These are phyloP conservation scores for Cranoglanis bouderius DNA, from an alignment of 2,113 vertebrate genomes.

Conservation along the genomic window DNA sequence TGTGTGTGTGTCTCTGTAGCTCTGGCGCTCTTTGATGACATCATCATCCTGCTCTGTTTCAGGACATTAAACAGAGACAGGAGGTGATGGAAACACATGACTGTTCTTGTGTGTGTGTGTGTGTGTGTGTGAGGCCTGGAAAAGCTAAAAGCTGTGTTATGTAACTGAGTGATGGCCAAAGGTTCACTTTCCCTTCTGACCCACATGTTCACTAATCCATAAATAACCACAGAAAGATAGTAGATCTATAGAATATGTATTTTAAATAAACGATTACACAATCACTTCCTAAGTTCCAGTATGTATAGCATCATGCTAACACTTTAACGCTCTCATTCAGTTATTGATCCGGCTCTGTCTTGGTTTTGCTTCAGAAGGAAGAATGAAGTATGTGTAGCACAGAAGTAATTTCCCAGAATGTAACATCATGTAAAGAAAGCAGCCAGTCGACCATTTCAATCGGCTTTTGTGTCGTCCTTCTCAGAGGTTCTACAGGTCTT, in stretches of 20 bases:
- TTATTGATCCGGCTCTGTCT: neutral
- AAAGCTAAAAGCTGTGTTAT: slow-evolving; percentile 53
- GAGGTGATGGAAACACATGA: slow-evolving; percentile 25
- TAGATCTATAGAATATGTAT: neutral
- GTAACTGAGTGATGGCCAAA: slow-evolving; percentile 42
- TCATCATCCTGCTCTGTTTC: slow-evolving; percentile 9
- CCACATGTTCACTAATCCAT: slow-evolving; percentile 36
- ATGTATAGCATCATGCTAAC: neutral
- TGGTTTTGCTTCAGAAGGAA: neutral
- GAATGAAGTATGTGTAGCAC: neutral
- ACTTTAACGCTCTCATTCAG: neutral
- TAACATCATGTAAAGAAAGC: neutral
- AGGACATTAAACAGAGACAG: slow-evolving; percentile 17
- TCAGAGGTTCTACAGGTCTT: slow-evolving; percentile 35
- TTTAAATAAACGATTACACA: neutral
- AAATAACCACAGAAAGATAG: neutral
- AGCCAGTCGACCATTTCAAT: slow-evolving; percentile 13
- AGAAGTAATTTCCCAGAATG: slow-evolving; percentile 3
- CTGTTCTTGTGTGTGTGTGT: neutral
- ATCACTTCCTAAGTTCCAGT: neutral
- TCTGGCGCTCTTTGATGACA: slow-evolving; percentile 13
- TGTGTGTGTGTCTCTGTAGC: neutral
- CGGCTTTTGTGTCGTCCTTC: neutral
- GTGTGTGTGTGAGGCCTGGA: slow-evolving; percentile 31
- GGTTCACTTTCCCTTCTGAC: slow-evolving; percentile 47